Conservation (phyloP, 2,888 invertebrate species). For the Drosophila trichaetosa region DNA sequence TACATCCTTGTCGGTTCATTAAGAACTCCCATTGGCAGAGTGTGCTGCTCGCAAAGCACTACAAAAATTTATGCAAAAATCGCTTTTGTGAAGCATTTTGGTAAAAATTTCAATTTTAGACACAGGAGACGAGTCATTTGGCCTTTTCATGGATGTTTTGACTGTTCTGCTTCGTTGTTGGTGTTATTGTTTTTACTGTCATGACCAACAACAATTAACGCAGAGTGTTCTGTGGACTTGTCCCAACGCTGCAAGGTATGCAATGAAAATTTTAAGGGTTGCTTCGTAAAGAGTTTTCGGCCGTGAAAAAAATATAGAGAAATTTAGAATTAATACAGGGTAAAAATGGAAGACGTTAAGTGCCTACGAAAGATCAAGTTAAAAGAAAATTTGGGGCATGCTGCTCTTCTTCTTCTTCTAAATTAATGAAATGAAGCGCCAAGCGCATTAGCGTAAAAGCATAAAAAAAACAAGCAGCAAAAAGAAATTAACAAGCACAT, state of each 20-base stretch:
- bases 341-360: constrained; percentile 10
- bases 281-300: constrained; percentile 10
- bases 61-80: constrained; percentile 48
- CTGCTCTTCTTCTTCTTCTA: not conserved
- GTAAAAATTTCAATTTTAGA: constrained; percentile 44
- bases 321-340: not conserved
- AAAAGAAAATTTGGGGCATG: constrained; percentile 21
- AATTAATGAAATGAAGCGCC: constrained; percentile 50
- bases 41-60: constrained; percentile 18
- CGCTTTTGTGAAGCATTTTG: constrained; percentile 40
- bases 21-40: constrained; percentile 37
- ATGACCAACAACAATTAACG: constrained; percentile 80
- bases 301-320: not conserved
- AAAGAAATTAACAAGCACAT: constrained; percentile 66
- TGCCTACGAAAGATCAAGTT: constrained; percentile 9
- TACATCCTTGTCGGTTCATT: constrained; percentile 50
- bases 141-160: constrained; percentile 31
- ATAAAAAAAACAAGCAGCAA: constrained; percentile 17
- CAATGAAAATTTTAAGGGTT: constrained; percentile 57
- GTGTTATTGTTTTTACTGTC: constrained; percentile 49
- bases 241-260: constrained; percentile 36
- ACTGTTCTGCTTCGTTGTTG: constrained; percentile 12
- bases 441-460: constrained; percentile 49
- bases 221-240: constrained; percentile 22
- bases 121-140: constrained; percentile 37